Evolutionary conservation across 2,888 invertebrate genomes (phyloP).

Genomic region (Eupithecia tripunctaria): DNA sequence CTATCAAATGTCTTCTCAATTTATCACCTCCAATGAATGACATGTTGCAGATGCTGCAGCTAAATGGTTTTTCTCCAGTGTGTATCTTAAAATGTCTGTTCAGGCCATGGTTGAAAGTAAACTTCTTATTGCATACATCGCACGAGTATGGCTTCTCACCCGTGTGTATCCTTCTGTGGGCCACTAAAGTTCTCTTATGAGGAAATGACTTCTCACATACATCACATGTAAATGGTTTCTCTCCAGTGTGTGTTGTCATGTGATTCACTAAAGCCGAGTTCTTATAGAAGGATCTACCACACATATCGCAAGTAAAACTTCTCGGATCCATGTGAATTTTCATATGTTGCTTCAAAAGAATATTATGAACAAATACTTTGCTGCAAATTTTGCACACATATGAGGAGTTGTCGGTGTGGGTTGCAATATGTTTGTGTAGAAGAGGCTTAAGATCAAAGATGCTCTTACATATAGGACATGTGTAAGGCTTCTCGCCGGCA

Average conservation of each 20-base stretch:
- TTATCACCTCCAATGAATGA: constrained; percentile 21
- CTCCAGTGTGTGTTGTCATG: constrained; percentile 32
- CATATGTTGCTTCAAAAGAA: constrained; percentile 17
- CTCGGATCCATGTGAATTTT: constrained; percentile 21
- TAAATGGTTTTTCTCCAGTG: constrained; percentile 29
- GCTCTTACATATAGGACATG: constrained; percentile 26
- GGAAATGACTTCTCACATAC: constrained; percentile 33
- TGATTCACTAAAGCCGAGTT: constrained; percentile 22
- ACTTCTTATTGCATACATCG: constrained; percentile 27
- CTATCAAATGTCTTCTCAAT: constrained; percentile 27
- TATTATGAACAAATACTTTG: constrained; percentile 14
- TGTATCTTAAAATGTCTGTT: constrained; percentile 25
- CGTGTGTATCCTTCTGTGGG: constrained; percentile 29
- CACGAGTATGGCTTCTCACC: constrained; percentile 27
- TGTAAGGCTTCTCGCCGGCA: constrained; percentile 13
- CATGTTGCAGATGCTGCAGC: constrained; percentile 23
- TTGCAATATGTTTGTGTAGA: constrained; percentile 20
- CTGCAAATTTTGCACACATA: constrained; percentile 24
- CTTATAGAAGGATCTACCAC: constrained; percentile 20
- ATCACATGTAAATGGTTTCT: constrained; percentile 33
- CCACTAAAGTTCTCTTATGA: constrained; percentile 14
- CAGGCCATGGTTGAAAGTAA: constrained; percentile 17
- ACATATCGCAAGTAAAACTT: constrained; percentile 17
- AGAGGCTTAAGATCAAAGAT: constrained; percentile 23
- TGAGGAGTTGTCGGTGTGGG: constrained; percentile 33